Evolutionary conservation across 2,888 invertebrate species (phyloP).

Genomic region (Eupithecia pulchellata): DNA sequence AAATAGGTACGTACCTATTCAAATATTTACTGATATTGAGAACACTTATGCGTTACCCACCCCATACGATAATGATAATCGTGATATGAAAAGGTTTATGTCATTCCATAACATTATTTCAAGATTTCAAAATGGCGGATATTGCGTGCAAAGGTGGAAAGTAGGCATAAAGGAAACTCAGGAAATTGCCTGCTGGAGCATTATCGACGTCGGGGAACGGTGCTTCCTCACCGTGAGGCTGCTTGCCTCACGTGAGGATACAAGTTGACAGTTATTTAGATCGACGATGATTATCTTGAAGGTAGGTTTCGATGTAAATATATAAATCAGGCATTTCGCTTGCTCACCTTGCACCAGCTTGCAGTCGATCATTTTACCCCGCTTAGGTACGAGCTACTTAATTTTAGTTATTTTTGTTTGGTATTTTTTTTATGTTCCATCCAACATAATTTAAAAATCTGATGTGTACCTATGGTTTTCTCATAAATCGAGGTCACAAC

Average conservation of each 20-base stretch:
- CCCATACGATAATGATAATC: constrained; percentile 18
- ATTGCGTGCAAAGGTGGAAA: constrained; percentile 47
- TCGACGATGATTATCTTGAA: neutral
- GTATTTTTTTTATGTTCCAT: no score
- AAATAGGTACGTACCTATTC: neutral
- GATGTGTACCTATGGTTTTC: no score
- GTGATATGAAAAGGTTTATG: constrained; percentile 26
- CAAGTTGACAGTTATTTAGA: neutral
- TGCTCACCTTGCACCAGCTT: no score
- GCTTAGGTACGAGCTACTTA: no score
- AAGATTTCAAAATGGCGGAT: constrained; percentile 44
- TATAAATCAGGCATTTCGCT: no score
- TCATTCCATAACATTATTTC: constrained; percentile 36
- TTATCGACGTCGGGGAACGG: constrained; percentile 33
- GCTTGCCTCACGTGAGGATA: constrained; percentile 11
- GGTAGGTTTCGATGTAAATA: neutral
- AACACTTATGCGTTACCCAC: constrained; percentile 18
- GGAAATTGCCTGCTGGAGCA: constrained; percentile 47
- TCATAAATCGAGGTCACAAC: no score
- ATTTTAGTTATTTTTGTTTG: no score
- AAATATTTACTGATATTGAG: constrained; percentile 5
- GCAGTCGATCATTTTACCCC: no score
- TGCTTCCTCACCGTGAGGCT: constrained; percentile 26
- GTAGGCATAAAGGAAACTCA: constrained; percentile 44
- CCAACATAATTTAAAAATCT: no score